Base-by-base conservation (phyloP, 2,113 vertebrate species). In the Bujurquina vittata region DNA sequence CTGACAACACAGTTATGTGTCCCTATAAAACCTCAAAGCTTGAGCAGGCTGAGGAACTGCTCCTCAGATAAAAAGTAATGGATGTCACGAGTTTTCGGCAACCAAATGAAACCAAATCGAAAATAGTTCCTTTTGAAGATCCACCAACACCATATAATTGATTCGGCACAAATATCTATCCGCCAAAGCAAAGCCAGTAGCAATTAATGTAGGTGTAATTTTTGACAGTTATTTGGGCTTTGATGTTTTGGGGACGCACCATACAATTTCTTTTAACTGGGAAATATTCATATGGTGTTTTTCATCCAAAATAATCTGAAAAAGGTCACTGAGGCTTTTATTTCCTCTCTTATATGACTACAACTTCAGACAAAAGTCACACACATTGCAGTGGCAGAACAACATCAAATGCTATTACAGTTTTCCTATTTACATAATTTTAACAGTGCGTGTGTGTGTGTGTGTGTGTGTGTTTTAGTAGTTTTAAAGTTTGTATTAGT, bases 11-110 rank as follows among this genome's bases (percentile, higher is more conserved):
- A 7, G 85, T 85, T 87, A 69, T 74, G 20, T 62, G 65, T 35
- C 73, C 76, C 29, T 40, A 72, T 88, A 91, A 91, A 90, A 86
- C 12, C 75, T 74, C 63, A 62, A 75, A 63, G 81, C 74, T 77
- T 6, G n/a, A 52, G 73, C 60, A 73, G 40, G 33, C 56, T 40
- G 23, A 77, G 37, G 22, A 82, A 81, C 63, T 73, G 58, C 26
- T 37, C 54, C 17, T 79, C n/a, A 78, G 78, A 86, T 77, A 83
- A 87, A 83, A 79, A 67, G 12, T 49, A 65, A 75, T 77, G 35
- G 73, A 76, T 83, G 84, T 84, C 54, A 83, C 40, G 49, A 77
- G 46, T 76, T 80, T 86, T 72, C 57, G 31, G 35, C 73, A 58
- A 80, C 63, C 56, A 73, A 52, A 46, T 74, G 73, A 87, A 83